Percentiles rank a stretch among this genome's conserved stretches.
Conservation (phyloP, 2,888 invertebrate genomes). For the Fragum whitleyi region DNA sequence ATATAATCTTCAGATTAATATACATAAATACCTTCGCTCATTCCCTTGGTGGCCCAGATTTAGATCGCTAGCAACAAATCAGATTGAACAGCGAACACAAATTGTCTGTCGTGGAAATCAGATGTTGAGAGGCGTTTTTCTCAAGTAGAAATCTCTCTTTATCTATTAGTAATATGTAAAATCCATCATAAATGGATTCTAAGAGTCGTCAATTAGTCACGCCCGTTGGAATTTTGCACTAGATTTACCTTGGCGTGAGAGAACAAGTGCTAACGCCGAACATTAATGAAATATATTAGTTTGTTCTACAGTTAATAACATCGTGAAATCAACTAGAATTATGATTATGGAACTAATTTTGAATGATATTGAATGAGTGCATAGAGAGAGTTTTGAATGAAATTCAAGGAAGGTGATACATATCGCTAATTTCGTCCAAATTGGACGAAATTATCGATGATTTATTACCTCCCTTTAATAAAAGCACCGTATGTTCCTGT, state of each 20-base stretch:
- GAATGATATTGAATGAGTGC: no score
- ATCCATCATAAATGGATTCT: conserved; percentile 21
- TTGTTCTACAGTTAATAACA: no score
- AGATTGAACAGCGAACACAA: conserved; percentile 13
- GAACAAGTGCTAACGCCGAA: no score
- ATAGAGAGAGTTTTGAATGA: no score
- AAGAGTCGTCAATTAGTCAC: conserved; percentile 19
- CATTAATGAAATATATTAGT: no score
- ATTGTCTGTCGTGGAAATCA: conserved; percentile 4
- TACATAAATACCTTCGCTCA: background rate
- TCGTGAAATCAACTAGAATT: no score
- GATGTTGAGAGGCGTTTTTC: conserved; percentile 1
- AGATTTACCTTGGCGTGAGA: background rate
- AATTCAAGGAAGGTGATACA: no score
- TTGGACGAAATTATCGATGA: no score
- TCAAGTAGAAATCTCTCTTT: conserved; percentile 10
- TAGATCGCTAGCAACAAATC: conserved; percentile 4
- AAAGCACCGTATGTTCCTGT: no score
- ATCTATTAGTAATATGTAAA: conserved; percentile 20
- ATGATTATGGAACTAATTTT: no score
- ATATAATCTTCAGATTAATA: background rate
- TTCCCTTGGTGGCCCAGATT: background rate
- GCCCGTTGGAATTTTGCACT: conserved; percentile 20
- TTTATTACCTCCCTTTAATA: no score
- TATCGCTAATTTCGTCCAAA: no score